Percentiles rank a stretch among this genome's conserved stretches.
These are phyloP conservation scores for Notarius quadriscutis DNA, from an alignment of 2,113 vertebrate genomes.

Conservation along the genomic window DNA sequence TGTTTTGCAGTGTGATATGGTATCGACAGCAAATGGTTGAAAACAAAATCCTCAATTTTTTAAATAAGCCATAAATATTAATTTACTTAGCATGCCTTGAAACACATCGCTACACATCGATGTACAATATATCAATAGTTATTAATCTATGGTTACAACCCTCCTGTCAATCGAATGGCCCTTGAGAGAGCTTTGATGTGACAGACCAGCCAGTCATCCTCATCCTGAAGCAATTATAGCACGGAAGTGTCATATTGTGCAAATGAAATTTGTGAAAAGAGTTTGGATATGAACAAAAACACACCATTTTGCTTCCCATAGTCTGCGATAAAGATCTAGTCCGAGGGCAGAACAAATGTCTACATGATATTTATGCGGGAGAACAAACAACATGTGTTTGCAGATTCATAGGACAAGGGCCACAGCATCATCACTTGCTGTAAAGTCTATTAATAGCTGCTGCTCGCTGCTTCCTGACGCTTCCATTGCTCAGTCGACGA, in stretches of 20 bases:
- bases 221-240: conserved; percentile 30
- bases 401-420: conserved; percentile 48
- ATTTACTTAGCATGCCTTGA: not conserved
- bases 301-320: not conserved
- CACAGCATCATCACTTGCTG: conserved; percentile 39
- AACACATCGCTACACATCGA: not conserved
- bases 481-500: conserved; percentile 52
- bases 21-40: not conserved
- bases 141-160: not conserved
- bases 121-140: conserved; percentile 4
- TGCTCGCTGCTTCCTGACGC: conserved; percentile 48
- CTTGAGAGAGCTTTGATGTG: conserved; percentile 5
- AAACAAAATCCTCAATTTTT: not conserved
- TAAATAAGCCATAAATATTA: not conserved
- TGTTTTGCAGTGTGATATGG: not conserved
- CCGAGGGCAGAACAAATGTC: conserved; percentile 8
- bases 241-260: conserved; percentile 27
- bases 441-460: conserved; percentile 57
- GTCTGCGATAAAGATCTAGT: conserved; percentile 18
- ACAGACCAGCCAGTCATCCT: conserved; percentile 5
- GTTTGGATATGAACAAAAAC: not conserved
- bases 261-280: conserved; percentile 24
- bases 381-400: conserved; percentile 53
- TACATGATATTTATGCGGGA: conserved; percentile 45
- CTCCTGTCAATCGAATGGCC: conserved; percentile 16